Base-by-base conservation (phyloP, 2,797 vertebrate genomes). In the Hylomyscus alleni region DNA sequence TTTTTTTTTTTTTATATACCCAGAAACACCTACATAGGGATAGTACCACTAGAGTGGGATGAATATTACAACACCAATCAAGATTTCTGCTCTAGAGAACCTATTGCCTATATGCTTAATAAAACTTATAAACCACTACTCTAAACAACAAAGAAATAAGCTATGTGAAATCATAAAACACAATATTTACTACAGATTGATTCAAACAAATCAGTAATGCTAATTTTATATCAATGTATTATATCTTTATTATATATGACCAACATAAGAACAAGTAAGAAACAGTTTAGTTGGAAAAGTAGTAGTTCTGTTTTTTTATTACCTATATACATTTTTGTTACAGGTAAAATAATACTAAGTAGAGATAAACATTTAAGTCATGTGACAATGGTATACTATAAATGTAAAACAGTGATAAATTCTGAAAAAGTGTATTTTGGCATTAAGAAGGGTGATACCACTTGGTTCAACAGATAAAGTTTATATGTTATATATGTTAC, bases 351-450 rank as follows among this genome's bases (percentile, higher is more conserved):
- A 89, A 11, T 75, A 88, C 69, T 47, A 65, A 8, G 37, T 58
- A 15, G 58, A 2, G 8, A 31, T 29, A 73, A 82, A 73, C 3
- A 65, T 86, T 62, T 76, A n/a, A 40, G 11, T 76, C 29, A 0
- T 50, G 73, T 5, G 31, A 83, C 6, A 87, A 44, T 73, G 20
- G 1, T 47, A 65, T 50, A 0, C 34, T 89, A 34, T 82, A 84
- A 81, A 69, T 84, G 40, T 95, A 82, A 89, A 91, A 60, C 17
- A 73, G 6, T 58, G 40, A 37, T 78, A 65, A 90, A 86, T 56
- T 82, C 31, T 78, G 19, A 90, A 29, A 82, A 62, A 26, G 40
- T 20, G 80, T 67, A 76, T 47, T 34, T 24, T 86, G 58, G 13
- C 19, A 47, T 37, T 83, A 40, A 20, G 31, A 10, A 60, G 34